These are phyloP conservation scores for Acronicta aceris DNA, from an alignment of 2,888 invertebrate genomes.

Conservation along the genomic window DNA sequence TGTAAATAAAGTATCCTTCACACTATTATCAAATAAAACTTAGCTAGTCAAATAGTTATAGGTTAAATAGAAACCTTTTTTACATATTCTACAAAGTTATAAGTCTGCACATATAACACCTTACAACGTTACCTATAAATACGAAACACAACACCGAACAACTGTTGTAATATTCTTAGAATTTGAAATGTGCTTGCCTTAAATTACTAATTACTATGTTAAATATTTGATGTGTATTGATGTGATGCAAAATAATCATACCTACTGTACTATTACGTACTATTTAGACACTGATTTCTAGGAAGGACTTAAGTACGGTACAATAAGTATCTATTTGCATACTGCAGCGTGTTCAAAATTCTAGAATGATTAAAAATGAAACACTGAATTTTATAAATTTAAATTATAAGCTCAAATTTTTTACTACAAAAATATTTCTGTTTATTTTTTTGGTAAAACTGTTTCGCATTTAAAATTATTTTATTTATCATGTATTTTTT, in stretches of 20 bases:
- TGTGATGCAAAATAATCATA: conserved; percentile 48
- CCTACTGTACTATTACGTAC: conserved; percentile 41
- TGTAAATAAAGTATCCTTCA: background rate
- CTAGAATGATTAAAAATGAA: background rate
- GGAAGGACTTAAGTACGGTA: conserved; percentile 13
- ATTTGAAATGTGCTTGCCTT: conserved; percentile 75
- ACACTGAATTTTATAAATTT: background rate
- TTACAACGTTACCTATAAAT: conserved; percentile 65
- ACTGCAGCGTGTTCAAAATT: background rate
- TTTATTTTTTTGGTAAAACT: too few relatives aligned
- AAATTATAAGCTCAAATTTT: too few relatives aligned
- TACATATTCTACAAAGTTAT: conserved; percentile 31
- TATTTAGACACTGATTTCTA: conserved; percentile 29
- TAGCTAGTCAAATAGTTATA: background rate
- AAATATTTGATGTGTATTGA: conserved; percentile 48
- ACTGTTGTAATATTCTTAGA: conserved; percentile 82
- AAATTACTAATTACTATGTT: conserved; percentile 63
- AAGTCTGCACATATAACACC: conserved; percentile 48
- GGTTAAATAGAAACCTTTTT: conserved; percentile 7
- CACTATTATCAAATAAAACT: background rate
- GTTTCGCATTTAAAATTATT: too few relatives aligned
- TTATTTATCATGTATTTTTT: too few relatives aligned
- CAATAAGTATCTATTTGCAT: conserved; percentile 1
- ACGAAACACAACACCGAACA: conserved; percentile 78
- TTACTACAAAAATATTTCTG: too few relatives aligned